Evolutionary conservation across 1,140 invertebrate genomes (phyloP), one percentile per base, ranked within the genome.

Genomic region (Triops cancriformis): DNA sequence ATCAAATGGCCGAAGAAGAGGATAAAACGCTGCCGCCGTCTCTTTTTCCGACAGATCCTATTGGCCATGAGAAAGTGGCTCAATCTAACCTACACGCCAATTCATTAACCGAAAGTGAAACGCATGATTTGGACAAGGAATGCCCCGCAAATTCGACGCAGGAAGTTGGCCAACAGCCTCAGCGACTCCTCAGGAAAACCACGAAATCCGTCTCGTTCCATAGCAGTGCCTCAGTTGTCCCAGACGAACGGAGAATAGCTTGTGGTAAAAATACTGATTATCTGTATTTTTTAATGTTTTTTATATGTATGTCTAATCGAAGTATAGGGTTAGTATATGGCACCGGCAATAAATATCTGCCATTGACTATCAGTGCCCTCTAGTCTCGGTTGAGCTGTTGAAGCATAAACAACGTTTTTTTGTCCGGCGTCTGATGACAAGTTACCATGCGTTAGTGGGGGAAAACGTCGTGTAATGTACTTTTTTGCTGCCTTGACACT

Each of bases 131-230:
- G 6, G 51, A 64, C 3, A 64, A 64, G 18, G 14, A 18, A 64
- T n/a, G 51, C 23, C 51, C 6, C 18, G 51, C 18, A 18, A 64
- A 23, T 9, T 18, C 23, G 10, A 11, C 51, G 51, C 51, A 64
- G 14, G 51, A 64, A 64, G 51, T 64, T 64, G 31, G 31, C 31
- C 31, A 37, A 37, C 51, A 23, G 51, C 14, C 51, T 4, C 51
- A 18, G 23, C 51, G 51, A 64, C 51, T 64, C 14, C 51, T 64
- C 51, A 23, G 51, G 51, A 64, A 64, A 64, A 64, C 51, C 51
- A 64, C 51, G 18, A 64, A 64, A 64, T 64, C 51, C 51, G 51
- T 64, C 51, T 64, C 51, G 51, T 64, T 64, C 23, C 51, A 64
- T 64, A 64, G 51, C 51, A 64, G 51, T 64, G 51, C 51, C 51